Base-by-base conservation (phyloP, 2,797 vertebrate species). In the Chelmon rostratus region DNA sequence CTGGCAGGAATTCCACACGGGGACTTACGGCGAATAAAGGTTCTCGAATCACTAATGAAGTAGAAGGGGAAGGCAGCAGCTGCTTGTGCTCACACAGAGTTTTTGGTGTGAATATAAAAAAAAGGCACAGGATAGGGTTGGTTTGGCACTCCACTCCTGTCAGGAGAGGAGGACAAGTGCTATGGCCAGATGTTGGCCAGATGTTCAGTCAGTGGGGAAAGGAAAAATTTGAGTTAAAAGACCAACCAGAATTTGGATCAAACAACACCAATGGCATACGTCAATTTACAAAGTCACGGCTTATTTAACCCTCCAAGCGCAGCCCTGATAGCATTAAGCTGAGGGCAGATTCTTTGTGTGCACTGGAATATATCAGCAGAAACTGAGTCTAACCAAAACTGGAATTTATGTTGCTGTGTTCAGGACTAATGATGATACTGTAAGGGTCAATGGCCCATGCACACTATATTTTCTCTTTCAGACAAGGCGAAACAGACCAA, bases 101-200 rank as follows among this genome's bases (percentile, higher is more conserved):
- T 94, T 91, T 88, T 68, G 68, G 81, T 79, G 80, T 69, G 67
- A 83, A 74, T 71, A 38, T 70, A 58, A 84, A 86, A 68, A n/a
- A 80, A 84, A 76, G 63, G 65, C 31, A 35, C 54, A 66, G 73
- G 75, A 80, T 58, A 58, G 23, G 69, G 52, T 79, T 72, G 66
- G 83, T 88, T 86, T 80, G 84, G 37, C 65, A 35, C 59, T 49
- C 68, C 68, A 63, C 72, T 88, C 46, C 35, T 50, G 37, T 82
- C 72, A 85, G 58, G 44, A 68, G 37, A 84, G 68, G 57, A 73
- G 68, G 64, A 79, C 78, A 81, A 78, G 78, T 69, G 44, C 58
- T 68, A 8, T 18, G 28, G 21, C 83, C 93, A 94, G 89, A 91
- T 94, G 91, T 81, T 67, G 38, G 84, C 59, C 92, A 94, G 86